Evolutionary conservation across 1,140 invertebrate genomes (phyloP).

Genomic region (Melitaea cinxia): DNA sequence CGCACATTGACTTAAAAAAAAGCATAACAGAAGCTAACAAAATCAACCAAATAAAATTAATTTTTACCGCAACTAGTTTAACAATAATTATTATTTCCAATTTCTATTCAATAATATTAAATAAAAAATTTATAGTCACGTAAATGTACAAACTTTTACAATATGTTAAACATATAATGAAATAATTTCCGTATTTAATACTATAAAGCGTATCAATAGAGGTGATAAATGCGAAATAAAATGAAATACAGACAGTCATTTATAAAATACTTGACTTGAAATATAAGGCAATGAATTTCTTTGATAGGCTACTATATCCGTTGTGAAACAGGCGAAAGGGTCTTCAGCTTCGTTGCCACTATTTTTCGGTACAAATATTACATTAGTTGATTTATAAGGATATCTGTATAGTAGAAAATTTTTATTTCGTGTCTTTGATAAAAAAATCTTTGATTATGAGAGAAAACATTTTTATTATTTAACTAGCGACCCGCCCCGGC

Average conservation of each 20-base stretch:
- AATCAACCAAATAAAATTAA: too few relatives aligned
- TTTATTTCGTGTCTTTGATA: too few relatives aligned
- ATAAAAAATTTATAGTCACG: too few relatives aligned
- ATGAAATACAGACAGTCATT: conserved; percentile 29
- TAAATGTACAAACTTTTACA: too few relatives aligned
- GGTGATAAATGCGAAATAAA: conserved; percentile 15
- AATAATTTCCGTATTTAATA: background rate
- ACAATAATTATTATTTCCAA: too few relatives aligned
- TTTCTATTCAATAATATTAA: too few relatives aligned
- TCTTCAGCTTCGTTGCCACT: conserved; percentile 9
- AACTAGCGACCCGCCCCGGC: too few relatives aligned
- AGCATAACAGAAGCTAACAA: too few relatives aligned
- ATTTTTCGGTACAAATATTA: conserved; percentile 19
- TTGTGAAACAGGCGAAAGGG: conserved; percentile 28
- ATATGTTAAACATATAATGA: background rate
- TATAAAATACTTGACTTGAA: conserved; percentile 33
- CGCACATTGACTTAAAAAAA: too few relatives aligned
- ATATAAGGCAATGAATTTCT: conserved; percentile 43
- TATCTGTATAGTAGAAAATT: background rate
- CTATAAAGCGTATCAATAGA: conserved; percentile 1
- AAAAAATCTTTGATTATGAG: too few relatives aligned
- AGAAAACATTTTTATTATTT: too few relatives aligned
- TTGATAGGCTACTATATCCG: conserved; percentile 30
- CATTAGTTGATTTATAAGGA: background rate
- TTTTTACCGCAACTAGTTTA: too few relatives aligned